Percentiles rank a stretch among this genome's conserved stretches.
phyloP scores from a whole-genome alignment of 2,797 vertebrate species.

The Gallinago stenura region DNA sequence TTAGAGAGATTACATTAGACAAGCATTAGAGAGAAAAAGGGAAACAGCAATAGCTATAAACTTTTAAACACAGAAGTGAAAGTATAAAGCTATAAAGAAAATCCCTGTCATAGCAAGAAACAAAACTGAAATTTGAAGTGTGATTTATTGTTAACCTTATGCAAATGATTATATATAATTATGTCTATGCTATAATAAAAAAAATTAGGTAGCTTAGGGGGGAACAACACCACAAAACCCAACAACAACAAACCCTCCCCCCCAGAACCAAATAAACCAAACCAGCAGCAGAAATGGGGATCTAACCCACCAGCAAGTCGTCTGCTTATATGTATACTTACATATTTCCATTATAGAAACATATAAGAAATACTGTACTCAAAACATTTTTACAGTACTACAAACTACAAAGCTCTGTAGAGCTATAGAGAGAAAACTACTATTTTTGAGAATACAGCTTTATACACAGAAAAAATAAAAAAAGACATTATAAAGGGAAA shows the following conservation, averaged over 20 bases:
- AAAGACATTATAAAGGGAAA: neutral
- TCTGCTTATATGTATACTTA: no score
- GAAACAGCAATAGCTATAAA: neutral
- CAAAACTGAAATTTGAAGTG: neutral
- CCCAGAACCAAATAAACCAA: neutral
- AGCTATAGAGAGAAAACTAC: neutral
- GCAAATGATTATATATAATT: neutral
- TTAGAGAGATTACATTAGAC: neutral
- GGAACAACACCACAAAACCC: fast-evolving
- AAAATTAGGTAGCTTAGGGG: neutral
- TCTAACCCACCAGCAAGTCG: neutral
- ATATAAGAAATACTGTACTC: neutral
- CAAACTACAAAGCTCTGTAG: neutral
- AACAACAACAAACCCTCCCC: neutral
- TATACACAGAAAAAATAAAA: neutral
- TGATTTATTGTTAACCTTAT: neutral
- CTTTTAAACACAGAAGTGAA: neutral
- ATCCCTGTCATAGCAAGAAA: neutral
- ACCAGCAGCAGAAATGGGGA: neutral
- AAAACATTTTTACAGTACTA: neutral
- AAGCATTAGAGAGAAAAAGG: neutral
- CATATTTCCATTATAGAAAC: neutral
- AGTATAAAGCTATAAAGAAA: neutral
- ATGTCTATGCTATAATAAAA: neutral
- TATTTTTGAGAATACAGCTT: neutral